Evolutionary conservation across 1,140 invertebrate species (phyloP).

Genomic region (Monomorium pharaonis): DNA sequence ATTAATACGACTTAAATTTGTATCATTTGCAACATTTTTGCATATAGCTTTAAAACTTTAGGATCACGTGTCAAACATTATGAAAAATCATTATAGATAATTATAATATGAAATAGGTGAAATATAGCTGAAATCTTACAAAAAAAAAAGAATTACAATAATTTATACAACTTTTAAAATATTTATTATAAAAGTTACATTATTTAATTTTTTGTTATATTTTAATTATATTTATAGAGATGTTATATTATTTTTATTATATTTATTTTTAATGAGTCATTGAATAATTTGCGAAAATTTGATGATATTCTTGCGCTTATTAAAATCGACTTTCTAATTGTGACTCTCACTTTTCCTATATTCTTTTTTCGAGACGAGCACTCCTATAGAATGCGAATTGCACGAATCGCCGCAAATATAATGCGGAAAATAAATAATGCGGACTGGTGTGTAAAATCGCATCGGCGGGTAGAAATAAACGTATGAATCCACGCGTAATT

Average conservation of each 20-base stretch:
- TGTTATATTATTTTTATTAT: not conserved
- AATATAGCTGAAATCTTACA: not conserved
- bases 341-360: not conserved
- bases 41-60: not conserved
- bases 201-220: not conserved
- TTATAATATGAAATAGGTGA: not conserved
- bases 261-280: not conserved
- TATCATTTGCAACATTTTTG: not conserved
- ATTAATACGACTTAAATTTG: not conserved
- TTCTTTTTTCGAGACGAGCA: not conserved
- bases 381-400: not conserved
- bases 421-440: constrained; percentile 51
- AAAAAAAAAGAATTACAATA: not conserved
- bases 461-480: constrained; percentile 57
- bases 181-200: not conserved
- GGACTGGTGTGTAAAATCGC: constrained; percentile 43
- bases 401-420: constrained; percentile 16
- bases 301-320: not conserved
- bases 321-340: not conserved
- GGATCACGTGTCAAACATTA: not conserved
- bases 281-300: not conserved
- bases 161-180: not conserved
- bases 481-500: constrained; percentile 57
- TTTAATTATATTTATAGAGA: no score
- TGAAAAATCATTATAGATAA: not conserved